A percentile compares a stretch with the other conserved stretches of the same genome.
phyloP scores from a whole-genome alignment of 2,888 invertebrate species.

The Isotomurus palustris region DNA sequence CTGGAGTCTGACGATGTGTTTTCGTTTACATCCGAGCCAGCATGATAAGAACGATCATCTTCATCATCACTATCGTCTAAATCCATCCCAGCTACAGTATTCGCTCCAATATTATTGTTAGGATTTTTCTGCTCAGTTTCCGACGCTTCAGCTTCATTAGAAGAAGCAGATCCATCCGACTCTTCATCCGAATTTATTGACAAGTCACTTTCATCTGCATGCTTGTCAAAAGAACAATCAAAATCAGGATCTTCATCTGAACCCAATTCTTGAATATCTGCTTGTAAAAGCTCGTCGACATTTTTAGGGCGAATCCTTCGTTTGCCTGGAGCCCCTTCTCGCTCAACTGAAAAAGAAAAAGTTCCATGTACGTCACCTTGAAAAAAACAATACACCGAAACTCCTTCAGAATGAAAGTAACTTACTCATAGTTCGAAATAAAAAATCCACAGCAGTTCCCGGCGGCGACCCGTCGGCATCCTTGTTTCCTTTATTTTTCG shows the following conservation, averaged over 20 bases:
- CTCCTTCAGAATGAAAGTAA: not conserved
- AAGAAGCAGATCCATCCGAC: conserved; percentile 25
- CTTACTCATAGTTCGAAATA: conserved; percentile 36
- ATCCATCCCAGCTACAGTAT: conserved; percentile 71
- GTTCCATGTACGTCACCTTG: not conserved
- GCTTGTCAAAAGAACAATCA: conserved; percentile 21
- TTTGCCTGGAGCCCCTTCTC: conserved; percentile 38
- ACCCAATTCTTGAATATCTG: conserved; percentile 35
- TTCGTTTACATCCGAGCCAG: conserved; percentile 4
- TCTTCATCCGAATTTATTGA: conserved; percentile 12
- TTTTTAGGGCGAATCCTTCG: conserved; percentile 41
- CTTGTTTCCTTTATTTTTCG: not conserved
- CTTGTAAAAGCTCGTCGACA: conserved; percentile 38
- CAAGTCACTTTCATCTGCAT: conserved; percentile 15
- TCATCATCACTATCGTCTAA: conserved; percentile 68
- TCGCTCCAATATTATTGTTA: not conserved
- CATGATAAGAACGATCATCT: conserved; percentile 34
- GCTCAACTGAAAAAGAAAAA: conserved; percentile 29
- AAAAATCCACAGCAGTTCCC: conserved; percentile 23
- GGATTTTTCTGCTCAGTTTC: conserved; percentile 10
- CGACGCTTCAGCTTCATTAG: conserved; percentile 18
- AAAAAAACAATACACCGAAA: too few species aligned
- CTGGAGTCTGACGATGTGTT: conserved; percentile 1
- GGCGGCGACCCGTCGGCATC: not conserved
- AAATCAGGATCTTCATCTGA: conserved; percentile 43